Evolutionary conservation across 2,797 vertebrate species (phyloP).

Genomic region (Todus mexicanus): DNA sequence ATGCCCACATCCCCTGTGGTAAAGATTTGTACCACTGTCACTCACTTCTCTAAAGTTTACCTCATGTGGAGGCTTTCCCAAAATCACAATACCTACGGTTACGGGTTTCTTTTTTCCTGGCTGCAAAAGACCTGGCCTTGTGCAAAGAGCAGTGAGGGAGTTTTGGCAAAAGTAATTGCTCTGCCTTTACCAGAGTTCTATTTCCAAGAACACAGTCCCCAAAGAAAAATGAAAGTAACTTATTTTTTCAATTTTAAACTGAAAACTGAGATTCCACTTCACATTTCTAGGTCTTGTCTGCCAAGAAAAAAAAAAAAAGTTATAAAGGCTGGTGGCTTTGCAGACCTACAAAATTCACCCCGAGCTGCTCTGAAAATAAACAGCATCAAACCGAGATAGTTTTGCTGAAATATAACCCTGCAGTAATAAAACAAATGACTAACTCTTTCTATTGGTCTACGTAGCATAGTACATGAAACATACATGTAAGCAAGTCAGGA

Average conservation of each 20-base stretch:
- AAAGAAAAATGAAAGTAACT: background rate
- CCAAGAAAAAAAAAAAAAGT: background rate
- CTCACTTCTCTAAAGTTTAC: background rate
- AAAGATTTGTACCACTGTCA: background rate
- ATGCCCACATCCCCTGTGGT: background rate
- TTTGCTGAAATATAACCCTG: constrained; percentile 22
- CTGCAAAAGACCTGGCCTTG: background rate
- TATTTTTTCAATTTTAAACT: constrained; percentile 1
- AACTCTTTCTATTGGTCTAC: constrained; percentile 46
- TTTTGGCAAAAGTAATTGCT: background rate
- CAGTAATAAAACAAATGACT: constrained; percentile 27
- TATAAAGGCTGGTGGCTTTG: background rate
- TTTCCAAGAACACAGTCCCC: background rate
- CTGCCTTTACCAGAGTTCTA: background rate
- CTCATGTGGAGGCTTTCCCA: background rate
- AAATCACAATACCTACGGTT: background rate
- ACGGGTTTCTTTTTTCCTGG: background rate
- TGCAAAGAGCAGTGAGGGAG: background rate
- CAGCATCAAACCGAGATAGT: background rate
- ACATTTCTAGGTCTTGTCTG: background rate
- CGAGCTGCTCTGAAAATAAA: constrained; percentile 11
- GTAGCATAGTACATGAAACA: constrained; percentile 10
- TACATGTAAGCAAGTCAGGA: constrained; percentile 45
- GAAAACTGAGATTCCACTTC: constrained; percentile 19
- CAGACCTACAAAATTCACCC: background rate